phyloP scores from a whole-genome alignment of 2,888 invertebrate genomes.

The Acleris holmiana region DNA sequence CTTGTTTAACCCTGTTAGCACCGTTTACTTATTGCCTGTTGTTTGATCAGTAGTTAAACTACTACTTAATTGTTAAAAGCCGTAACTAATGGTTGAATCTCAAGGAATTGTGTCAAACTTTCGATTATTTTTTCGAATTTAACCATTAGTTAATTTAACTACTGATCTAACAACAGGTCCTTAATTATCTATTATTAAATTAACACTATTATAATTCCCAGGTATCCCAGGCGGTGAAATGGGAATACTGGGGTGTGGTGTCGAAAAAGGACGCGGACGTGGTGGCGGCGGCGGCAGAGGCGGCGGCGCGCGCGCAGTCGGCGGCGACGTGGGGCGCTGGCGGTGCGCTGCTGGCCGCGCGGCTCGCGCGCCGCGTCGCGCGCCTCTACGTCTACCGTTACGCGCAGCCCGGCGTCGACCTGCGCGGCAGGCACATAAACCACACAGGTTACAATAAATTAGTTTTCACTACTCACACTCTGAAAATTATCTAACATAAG shows the following conservation, averaged over 20 bases:
- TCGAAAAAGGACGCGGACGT: conserved; percentile 52
- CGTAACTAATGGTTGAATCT: too few relatives aligned
- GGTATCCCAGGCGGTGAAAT: conserved; percentile 79
- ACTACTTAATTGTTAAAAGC: too few relatives aligned
- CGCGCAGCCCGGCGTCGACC: conserved; percentile 74
- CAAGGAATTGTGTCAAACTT: too few relatives aligned
- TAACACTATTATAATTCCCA: conserved; percentile 40
- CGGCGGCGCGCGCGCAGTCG: conserved; percentile 81
- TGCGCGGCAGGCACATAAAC: conserved; percentile 74
- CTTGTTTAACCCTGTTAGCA: too few relatives aligned
- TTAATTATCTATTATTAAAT: too few relatives aligned
- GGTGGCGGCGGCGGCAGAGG: conserved; percentile 67
- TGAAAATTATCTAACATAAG: too few relatives aligned
- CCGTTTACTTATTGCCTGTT: too few relatives aligned
- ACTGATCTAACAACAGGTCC: too few relatives aligned
- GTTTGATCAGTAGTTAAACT: too few relatives aligned
- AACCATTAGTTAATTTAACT: too few relatives aligned
- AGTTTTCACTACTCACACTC: too few relatives aligned
- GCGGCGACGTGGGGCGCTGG: conserved; percentile 83
- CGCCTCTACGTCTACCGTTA: conserved; percentile 84
- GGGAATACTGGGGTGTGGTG: conserved; percentile 81
- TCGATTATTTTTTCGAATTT: too few relatives aligned
- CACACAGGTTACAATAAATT: conserved; percentile 67
- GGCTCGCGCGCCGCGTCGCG: conserved; percentile 73
- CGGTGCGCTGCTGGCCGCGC: conserved; percentile 82